These are phyloP conservation scores for Bombyx mori DNA, from an alignment of 1,140 invertebrate species.

Conservation along the genomic window DNA sequence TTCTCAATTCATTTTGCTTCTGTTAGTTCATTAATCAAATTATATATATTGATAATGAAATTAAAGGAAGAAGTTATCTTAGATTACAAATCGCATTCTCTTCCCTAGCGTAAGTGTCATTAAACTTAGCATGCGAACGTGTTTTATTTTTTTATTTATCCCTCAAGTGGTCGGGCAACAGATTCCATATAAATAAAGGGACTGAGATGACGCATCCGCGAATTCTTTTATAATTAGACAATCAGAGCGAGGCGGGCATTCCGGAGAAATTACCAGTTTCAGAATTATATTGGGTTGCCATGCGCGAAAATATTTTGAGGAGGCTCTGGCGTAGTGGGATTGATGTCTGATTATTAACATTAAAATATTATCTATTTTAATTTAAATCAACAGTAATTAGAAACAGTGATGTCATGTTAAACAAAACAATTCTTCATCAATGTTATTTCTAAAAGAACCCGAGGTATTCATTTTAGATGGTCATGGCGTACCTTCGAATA, in stretches of 20 bases:
- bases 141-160: constrained; percentile 27
- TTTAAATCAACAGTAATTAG: too few relatives aligned
- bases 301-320: neutral
- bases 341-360: neutral
- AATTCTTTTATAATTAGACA: constrained; percentile 62
- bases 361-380: neutral
- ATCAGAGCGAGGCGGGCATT: constrained; percentile 30
- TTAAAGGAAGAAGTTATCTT: too few relatives aligned
- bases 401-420: too few relatives aligned
- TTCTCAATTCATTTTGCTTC: too few relatives aligned
- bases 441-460: too few relatives aligned
- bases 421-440: too few relatives aligned
- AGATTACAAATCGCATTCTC: too few relatives aligned
- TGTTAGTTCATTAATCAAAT: too few relatives aligned
- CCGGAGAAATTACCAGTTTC: constrained; percentile 28
- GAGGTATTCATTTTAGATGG: too few relatives aligned
- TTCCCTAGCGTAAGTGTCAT: constrained; percentile 11
- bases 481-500: too few relatives aligned
- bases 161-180: constrained; percentile 20
- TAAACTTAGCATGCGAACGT: constrained; percentile 16
- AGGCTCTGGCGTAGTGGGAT: neutral
- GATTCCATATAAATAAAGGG: constrained; percentile 35
- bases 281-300: neutral
- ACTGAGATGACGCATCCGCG: constrained; percentile 34
- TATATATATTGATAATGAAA: too few relatives aligned